phyloP scores from a whole-genome alignment of 2,113 vertebrate genomes.

The Lycocorax pyrrhopterus region DNA sequence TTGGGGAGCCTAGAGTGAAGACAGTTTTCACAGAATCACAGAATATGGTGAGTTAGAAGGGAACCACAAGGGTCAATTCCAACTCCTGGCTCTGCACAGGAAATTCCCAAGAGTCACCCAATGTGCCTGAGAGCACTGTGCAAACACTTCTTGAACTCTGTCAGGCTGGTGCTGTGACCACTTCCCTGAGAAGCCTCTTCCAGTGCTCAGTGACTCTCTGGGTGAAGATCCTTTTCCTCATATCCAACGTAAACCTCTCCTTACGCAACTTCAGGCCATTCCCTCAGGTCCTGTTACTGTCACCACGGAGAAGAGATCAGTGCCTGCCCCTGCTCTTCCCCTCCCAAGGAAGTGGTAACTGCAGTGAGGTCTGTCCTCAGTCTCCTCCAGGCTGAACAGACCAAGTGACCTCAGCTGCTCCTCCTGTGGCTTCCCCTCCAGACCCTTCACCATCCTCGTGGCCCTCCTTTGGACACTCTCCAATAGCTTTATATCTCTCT shows the following conservation, averaged over 20 bases:
- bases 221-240: background rate
- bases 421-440: too few species aligned
- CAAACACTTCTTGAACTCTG: background rate
- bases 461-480: background rate
- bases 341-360: background rate
- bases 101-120: background rate
- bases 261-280: background rate
- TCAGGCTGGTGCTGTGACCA: background rate
- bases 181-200: background rate
- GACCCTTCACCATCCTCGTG: background rate
- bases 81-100: background rate
- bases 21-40: background rate
- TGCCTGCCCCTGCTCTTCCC: background rate
- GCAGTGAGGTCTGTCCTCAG: background rate
- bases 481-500: background rate
- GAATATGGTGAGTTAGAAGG: background rate
- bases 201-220: accelerated
- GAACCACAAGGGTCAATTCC: accelerated
- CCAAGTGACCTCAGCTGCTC: background rate
- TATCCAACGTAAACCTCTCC: accelerated
- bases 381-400: background rate
- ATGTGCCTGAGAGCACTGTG: background rate
- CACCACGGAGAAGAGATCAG: background rate
- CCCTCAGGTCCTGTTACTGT: background rate
- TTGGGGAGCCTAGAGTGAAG: background rate